A percentile compares a stretch with the other conserved stretches of the same genome.
Conservation (phyloP, 2,113 vertebrate genomes). For the Eudyptes chrysolophus region DNA sequence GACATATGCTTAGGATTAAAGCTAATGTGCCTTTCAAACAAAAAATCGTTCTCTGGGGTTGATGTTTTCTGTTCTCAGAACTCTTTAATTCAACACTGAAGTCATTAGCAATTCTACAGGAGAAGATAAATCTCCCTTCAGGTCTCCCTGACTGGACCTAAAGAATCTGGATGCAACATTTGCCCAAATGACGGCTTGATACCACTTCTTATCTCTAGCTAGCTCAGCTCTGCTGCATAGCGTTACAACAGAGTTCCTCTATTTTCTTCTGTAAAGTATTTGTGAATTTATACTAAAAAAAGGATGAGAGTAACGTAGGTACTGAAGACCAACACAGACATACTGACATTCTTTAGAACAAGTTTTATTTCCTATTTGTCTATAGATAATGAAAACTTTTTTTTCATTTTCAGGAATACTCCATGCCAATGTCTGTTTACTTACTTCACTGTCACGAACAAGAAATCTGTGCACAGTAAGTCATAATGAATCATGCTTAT, state of each 20-base stretch:
- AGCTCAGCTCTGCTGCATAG: neutral
- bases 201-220: neutral
- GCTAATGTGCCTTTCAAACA: conserved; percentile 28
- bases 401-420: neutral
- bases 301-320: neutral
- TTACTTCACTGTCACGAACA: neutral
- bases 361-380: neutral
- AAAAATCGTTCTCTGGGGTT: neutral
- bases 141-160: neutral
- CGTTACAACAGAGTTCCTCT: neutral
- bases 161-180: neutral
- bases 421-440: neutral
- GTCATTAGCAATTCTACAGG: neutral
- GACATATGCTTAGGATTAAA: conserved; percentile 35
- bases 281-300: neutral
- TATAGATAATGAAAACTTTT: neutral
- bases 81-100: neutral
- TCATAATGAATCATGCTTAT: neutral
- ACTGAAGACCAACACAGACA: neutral
- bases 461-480: neutral
- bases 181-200: neutral
- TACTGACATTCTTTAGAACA: neutral
- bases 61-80: conserved; percentile 17
- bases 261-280: neutral
- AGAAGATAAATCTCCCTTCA: conserved; percentile 1